Base-by-base conservation (phyloP, 2,113 vertebrate species). In the Rhea americana region DNA sequence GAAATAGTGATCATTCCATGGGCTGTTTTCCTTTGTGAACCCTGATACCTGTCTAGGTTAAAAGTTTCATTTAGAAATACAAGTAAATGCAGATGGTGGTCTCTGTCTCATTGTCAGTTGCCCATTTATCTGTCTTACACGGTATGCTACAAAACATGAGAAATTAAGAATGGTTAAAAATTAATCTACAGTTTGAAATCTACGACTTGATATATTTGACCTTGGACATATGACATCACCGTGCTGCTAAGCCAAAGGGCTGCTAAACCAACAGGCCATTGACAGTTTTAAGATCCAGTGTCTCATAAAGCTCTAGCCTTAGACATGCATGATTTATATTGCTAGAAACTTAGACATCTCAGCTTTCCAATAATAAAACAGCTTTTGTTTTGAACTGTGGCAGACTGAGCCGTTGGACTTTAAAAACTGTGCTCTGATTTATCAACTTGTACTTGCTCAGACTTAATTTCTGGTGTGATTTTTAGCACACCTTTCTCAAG, bases 221-320 rank as follows among this genome's bases (percentile, higher is more conserved):
- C 41, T 75, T 93, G 91, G 85, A 85, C 17, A 16, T 0, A 0
- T 87, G 80, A 80, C 92, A 90, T 37, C 51, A 2, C 55, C 74
- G 79, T 13, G n/a, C 65, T 90, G 89, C 82, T 95, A 63, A 91
- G 75, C 77, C 81, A 82, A 95, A 85, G 59, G 58, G 13, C 68
- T 35, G 35, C 35, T 35, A 35, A 35, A 35, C 35, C 83, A 83
- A 95, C 83, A 55, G 58, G 11, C 68, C 85, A 90, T 17, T 85
- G 92, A 76, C 73, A 66, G 75, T 35, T 93, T 94, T 87, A 87
- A 85, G 58, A 61, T 82, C 82, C 39, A 43, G 45, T 41, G 82
- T 53, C 55, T 80, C 63, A 48, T 77, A 93, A 95, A 92, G 50
- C 43, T 82, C 28, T 35, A 59, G 73, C 32, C 66, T 90, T 85